Evolutionary conservation across 1,140 invertebrate genomes (phyloP), one percentile per base, ranked within the genome.

Genomic region (Octopus sinensis): DNA sequence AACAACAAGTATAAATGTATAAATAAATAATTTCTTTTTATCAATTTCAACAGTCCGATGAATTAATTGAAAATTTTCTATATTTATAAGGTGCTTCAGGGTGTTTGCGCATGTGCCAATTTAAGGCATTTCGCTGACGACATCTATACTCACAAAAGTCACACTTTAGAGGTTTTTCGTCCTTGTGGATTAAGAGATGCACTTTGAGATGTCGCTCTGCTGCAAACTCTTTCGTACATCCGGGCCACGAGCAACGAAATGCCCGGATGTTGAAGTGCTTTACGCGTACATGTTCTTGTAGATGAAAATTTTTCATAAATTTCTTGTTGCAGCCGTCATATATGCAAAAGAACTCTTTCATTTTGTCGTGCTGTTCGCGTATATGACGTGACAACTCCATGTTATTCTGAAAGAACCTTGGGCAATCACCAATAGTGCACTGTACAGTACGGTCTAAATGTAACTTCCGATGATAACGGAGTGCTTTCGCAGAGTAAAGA

Each of bases 141-240:
- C 87, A 89, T 0, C 89, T 82, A 78, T 89, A 89, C 56, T 89
- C 85, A 84, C 88, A 88, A 56, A 87, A 92, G 82, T 95, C 94
- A 86, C 96, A 97, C 81, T 94, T 92, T 86, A 94, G 96, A 0
- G 96, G 96, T 68, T 95, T 94, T 89, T 96, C 94, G 78, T 95
- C 95, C 4, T 94, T 95, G 87, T 96, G 95, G 88, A 94, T 94
- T 68, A 95, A 92, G 73, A 94, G 90, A 89, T 96, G 95, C 86
- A 95, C 95, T 85, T 95, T 95, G 85, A 95, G 92, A 10, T 88
- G 85, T 76, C 86, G 81, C 79, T 88, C 85, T 17, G 84, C 84
- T 10, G 83, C 85, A 82, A 88, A 88, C 68, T 87, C 84, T 75
- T 85, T 85, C 56, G 83, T 79, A 84, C 87, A 88, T 53, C 86